Base-by-base conservation (phyloP, 2,888 invertebrate species). In the Hoplodrina ambigua region DNA sequence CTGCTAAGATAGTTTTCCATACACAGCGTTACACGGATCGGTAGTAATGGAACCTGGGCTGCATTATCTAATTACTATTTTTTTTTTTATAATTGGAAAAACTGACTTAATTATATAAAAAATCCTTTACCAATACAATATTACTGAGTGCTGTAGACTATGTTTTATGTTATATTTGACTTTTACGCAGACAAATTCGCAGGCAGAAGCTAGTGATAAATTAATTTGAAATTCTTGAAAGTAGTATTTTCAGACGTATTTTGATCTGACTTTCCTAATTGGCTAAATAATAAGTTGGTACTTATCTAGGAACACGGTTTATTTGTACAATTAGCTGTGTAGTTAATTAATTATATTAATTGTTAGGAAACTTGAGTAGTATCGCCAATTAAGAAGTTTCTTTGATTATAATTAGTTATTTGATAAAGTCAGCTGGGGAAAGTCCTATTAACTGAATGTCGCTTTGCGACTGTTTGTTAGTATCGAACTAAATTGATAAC, bases 341-440 rank as follows among this genome's bases (percentile, higher is more conserved):
- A 33, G 58, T 69, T 59, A 17, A 55, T 65, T 65, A 69, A 72
- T 62, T 56, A 59, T 59, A 65, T 58, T 67, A 61, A 61, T 67
- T 64, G 10, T 64, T 53, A 44, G 46, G 44, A 41, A 66, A 68
- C 56, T 69, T 56, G 52, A 59, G 60, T 59, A 61, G 64, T 54
- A 55, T 59, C 20, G 57, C 54, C 49, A 78, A 78, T 75, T 75
- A 69, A 52, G 60, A 72, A 75, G 57, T 72, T 78, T 53, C 54
- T 53, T 58, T 75, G 50, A 74, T 65, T 59, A 65, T 41, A 75
- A 64, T 66, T 49, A 55, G 25, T 58, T 67, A 59, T 69, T 56
- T 56, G 17, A 13, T 62, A n/a, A 33, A 37, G 37, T 37, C 46
- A 53, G 50, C 50, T 20, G 19, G 19, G n/a, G 11, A 49, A 46